Evolutionary conservation across 2,888 invertebrate genomes (phyloP), one percentile per base, ranked within the genome.

Genomic region (Stomorhina lunata): DNA sequence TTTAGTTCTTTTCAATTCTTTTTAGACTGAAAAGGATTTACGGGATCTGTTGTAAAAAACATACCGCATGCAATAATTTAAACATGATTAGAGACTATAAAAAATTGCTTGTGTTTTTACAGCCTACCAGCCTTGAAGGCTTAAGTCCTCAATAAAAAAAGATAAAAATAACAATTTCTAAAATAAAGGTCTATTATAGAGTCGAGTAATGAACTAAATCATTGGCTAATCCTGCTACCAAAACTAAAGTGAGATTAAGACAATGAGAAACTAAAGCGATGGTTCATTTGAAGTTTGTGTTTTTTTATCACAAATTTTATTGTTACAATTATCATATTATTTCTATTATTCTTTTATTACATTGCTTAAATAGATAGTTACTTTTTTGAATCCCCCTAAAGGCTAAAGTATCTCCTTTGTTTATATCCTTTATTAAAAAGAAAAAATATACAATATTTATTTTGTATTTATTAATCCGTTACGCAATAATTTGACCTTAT

Each of bases 101-200:
- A 76, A 71, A 66, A 86, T 85, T 87, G 86, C 61, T 87, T 86
- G 87, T 90, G 90, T 90, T 90, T 90, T 90, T 88, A 89, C 90
- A 90, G 90, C 89, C 89, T 90, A 86, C 86, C 84, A 84, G 65
- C 85, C 87, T n/a, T 84, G 85, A 86, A 86, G 89, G 88, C 88
- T 89, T 89, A 88, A 81, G 53, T 80, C 79, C 55, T 78, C 45
- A 55, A 72, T 75, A 71, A 63, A 72, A 71, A 78, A 55, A 43
- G 25, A n/a, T 29, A 10, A 37, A 32, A 84, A 81, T 59, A 79
- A 84, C 72, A 78, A 80, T 71, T 61, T 25, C 69, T n/a, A n/a
- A n/a, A n/a, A n/a, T n/a, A n/a, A n/a, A n/a, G n/a, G n/a, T n/a
- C n/a, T n/a, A n/a, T n/a, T n/a, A 75, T 29, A 29, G 25, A 81